Evolutionary conservation across 2,888 invertebrate species (phyloP), one percentile per base, ranked within the genome.

Genomic region (Gasteruption jaculator): DNA sequence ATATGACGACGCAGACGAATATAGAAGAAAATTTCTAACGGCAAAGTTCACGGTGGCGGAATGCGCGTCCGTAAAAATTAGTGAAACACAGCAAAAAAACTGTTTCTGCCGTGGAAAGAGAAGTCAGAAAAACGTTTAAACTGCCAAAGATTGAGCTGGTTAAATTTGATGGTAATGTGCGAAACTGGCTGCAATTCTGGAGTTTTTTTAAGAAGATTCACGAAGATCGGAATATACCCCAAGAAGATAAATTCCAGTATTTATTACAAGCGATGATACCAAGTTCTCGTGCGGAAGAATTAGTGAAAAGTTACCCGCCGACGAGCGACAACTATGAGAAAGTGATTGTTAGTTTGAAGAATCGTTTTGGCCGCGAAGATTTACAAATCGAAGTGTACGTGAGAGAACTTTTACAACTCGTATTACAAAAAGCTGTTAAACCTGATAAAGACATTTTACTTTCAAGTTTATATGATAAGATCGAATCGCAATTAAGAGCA

Each of bases 171-270:
- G 57, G 57, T 6, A 43, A 54, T 7, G 21, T 55, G 3, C 36
- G 35, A 20, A 49, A 57, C 3, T 60, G 58, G 56, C 27, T 60
- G 11, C 38, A 41, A 2, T 61, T 60, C 37, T 61, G 58, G 57
- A 47, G 51, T 5, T 53, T 52, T 8, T 60, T 58, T 34, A 38
- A 48, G 16, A 57, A 54, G 30, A 56, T 59, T 6, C 41, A 61
- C 36, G 53, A 56, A 10, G 53, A 56, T 26, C 34, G 16, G 20
- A 35, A 42, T 1, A 11, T 52, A n/a, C 4, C 22, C 19, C 30
- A 41, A 6, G 49, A 53, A 24, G 50, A 52, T 22, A 58, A 58
- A 36, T 59, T 61, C 22, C 49, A 55, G 7, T 58, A 61, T 32
- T 35, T 61, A 10, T 19, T 55, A n/a, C 50, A 56, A 25, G 36